Percentiles rank a stretch among this genome's conserved stretches.
These are phyloP conservation scores for Acanthochromis polyacanthus DNA, from an alignment of 2,113 vertebrate species.

Conservation along the genomic window DNA sequence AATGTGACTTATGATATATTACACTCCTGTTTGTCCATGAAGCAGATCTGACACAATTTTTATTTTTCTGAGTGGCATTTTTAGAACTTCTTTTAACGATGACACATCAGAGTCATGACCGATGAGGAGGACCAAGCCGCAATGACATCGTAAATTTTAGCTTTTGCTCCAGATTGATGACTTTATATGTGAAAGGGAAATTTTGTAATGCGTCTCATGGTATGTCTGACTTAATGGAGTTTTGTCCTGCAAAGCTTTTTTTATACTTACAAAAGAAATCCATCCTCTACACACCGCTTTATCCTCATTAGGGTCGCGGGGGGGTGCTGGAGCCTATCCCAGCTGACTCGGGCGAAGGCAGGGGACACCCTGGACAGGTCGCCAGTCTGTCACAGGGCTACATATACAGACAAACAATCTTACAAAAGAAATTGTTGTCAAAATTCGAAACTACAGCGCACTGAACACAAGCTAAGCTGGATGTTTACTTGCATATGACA, in stretches of 20 bases:
- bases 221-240: not conserved
- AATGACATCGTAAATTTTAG: not conserved
- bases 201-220: not conserved
- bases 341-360: too few relatives aligned
- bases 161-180: not conserved
- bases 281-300: too few relatives aligned
- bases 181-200: not conserved
- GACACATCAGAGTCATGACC: slow-evolving; percentile 13
- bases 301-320: too few relatives aligned
- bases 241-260: not conserved
- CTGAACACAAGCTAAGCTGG: not conserved
- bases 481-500: not conserved
- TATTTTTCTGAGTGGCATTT: slow-evolving; percentile 8
- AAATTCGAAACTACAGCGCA: not conserved
- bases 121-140: not conserved
- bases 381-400: too few relatives aligned
- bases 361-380: too few relatives aligned
- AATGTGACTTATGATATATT: not conserved
- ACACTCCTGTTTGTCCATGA: slow-evolving; percentile 5
- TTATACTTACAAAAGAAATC: too few relatives aligned
- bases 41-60: not conserved
- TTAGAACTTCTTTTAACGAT: not conserved
- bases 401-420: too few relatives aligned
- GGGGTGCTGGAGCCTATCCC: too few relatives aligned
- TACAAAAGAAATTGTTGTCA: not conserved